Percentiles rank a stretch among this genome's conserved stretches.
These are phyloP conservation scores for Drosophila melanosoma DNA, from an alignment of 2,888 invertebrate species.

Conservation along the genomic window DNA sequence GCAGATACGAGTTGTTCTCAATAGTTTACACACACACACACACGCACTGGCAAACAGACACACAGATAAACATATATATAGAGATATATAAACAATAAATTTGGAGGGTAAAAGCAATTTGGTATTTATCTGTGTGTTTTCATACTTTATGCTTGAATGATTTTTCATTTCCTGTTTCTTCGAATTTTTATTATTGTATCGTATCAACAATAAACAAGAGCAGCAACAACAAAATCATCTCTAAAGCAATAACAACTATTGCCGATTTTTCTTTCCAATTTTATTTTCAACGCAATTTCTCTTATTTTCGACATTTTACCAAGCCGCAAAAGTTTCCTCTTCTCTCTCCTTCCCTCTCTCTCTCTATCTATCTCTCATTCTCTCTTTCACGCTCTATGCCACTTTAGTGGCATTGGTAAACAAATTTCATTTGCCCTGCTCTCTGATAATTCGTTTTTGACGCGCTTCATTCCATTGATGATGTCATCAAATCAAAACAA, in stretches of 20 bases:
- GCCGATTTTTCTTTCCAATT: conserved; percentile 37
- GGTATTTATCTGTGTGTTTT: conserved; percentile 74
- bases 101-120: conserved; percentile 61
- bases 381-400: neutral
- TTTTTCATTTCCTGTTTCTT: conserved; percentile 71
- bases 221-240: conserved; percentile 30
- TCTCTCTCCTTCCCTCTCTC: neutral
- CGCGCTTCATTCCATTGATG: conserved; percentile 63
- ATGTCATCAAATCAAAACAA: conserved; percentile 75
- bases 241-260: conserved; percentile 55
- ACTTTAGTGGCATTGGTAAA: conserved; percentile 41
- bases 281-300: conserved; percentile 45
- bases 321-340: conserved; percentile 42
- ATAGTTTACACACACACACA: conserved; percentile 29
- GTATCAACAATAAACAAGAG: conserved; percentile 48
- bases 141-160: conserved; percentile 76
- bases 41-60: neutral
- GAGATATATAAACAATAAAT: conserved; percentile 36
- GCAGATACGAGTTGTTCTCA: conserved; percentile 7
- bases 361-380: neutral
- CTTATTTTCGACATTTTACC: conserved; percentile 43
- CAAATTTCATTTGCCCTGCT: conserved; percentile 50
- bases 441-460: conserved; percentile 70
- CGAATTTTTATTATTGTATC: conserved; percentile 58
- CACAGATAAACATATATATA: neutral